Evolutionary conservation across 2,888 invertebrate species (phyloP).

Genomic region (Leptopterna dolabrata): DNA sequence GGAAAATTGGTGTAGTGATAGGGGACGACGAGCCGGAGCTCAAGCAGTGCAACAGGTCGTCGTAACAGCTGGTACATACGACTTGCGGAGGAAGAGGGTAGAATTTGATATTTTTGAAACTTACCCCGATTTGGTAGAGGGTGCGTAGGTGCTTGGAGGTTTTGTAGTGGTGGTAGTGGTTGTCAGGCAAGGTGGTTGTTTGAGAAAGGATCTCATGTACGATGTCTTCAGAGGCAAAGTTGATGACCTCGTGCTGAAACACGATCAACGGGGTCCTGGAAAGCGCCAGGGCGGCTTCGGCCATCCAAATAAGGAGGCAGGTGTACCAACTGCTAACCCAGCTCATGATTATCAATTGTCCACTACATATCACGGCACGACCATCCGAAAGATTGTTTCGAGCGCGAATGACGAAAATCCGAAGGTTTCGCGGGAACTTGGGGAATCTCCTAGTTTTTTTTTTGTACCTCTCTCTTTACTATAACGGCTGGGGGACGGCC

Average conservation of each 20-base stretch:
- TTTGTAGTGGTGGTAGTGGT: constrained; percentile 55
- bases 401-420: constrained; percentile 25
- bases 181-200: constrained; percentile 50
- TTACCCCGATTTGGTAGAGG: constrained; percentile 81
- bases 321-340: constrained; percentile 34
- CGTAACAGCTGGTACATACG: neutral
- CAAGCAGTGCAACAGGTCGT: neutral
- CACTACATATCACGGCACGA: constrained; percentile 51
- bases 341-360: constrained; percentile 37
- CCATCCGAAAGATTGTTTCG: neutral
- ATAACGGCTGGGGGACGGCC: constrained; percentile 28
- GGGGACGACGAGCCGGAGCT: neutral
- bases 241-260: constrained; percentile 61
- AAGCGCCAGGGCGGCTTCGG: constrained; percentile 53
- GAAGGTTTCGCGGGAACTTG: constrained; percentile 17
- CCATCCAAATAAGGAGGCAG: constrained; percentile 56
- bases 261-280: constrained; percentile 62
- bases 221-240: constrained; percentile 56
- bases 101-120: constrained; percentile 65
- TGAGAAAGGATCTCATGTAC: constrained; percentile 53
- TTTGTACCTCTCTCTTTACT: constrained; percentile 26
- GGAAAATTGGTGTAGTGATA: neutral
- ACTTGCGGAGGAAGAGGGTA: neutral
- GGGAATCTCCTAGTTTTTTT: neutral
- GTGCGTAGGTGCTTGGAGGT: constrained; percentile 69